phyloP scores from a whole-genome alignment of 2,888 invertebrate genomes.

The Drosophila birchii region DNA sequence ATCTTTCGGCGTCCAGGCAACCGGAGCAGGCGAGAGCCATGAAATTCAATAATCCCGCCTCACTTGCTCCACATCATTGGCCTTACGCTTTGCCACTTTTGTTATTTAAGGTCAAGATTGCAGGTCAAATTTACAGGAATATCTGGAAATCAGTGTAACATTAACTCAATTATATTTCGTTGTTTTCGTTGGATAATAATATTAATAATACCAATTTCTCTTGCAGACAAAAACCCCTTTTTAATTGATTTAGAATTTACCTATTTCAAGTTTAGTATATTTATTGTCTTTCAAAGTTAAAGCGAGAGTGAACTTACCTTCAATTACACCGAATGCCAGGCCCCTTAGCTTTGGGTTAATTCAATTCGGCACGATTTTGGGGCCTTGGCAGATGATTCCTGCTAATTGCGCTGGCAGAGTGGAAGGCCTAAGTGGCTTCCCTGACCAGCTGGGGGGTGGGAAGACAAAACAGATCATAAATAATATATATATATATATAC shows the following conservation, averaged over 20 bases:
- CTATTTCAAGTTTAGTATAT: background rate
- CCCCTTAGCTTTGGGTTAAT: slow-evolving; percentile 20
- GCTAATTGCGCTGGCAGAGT: slow-evolving; percentile 42
- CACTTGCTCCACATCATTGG: slow-evolving; percentile 49
- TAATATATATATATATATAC: slow-evolving; percentile 36
- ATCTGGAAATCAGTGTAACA: background rate
- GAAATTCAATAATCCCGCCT: slow-evolving; percentile 64
- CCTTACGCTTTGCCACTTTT: slow-evolving; percentile 60
- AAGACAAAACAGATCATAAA: slow-evolving; percentile 40
- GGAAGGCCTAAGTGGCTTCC: slow-evolving; percentile 23
- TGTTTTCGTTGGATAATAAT: background rate
- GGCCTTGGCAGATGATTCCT: slow-evolving; percentile 32
- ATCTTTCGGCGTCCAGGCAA: slow-evolving; percentile 17
- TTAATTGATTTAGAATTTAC: background rate
- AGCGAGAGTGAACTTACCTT: slow-evolving; percentile 11
- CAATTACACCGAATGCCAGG: slow-evolving; percentile 10
- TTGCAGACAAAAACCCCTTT: background rate
- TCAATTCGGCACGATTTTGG: slow-evolving; percentile 32
- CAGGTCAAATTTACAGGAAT: background rate
- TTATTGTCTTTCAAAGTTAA: background rate
- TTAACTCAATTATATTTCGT: background rate
- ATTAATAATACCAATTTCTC: background rate
- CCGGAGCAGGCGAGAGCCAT: slow-evolving; percentile 23
- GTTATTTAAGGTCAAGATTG: slow-evolving; percentile 45
- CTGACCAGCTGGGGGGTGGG: slow-evolving; percentile 21